Percentiles rank a stretch among this genome's conserved stretches.
Evolutionary conservation across 2,888 invertebrate species (phyloP).

Genomic region (Augochlorella aurata): DNA sequence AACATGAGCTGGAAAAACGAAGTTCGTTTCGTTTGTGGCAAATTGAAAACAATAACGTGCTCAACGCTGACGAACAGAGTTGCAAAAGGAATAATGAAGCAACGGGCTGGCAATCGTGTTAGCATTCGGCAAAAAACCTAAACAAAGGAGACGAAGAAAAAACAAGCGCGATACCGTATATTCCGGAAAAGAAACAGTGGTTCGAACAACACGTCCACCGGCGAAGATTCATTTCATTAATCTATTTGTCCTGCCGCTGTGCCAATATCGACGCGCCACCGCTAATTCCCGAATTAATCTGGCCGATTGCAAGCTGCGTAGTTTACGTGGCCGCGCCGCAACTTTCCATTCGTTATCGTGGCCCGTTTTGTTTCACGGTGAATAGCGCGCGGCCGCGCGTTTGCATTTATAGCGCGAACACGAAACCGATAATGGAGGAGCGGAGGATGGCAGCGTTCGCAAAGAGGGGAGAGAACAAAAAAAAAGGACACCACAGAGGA

Average conservation of each 20-base stretch:
- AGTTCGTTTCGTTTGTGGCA: too few relatives aligned
- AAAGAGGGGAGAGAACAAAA: not conserved
- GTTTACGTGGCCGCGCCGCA: conserved; percentile 33
- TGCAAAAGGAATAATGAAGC: too few relatives aligned
- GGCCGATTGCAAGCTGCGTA: conserved; percentile 26
- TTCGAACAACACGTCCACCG: not conserved
- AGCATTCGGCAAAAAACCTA: too few relatives aligned
- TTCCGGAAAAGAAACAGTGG: too few relatives aligned
- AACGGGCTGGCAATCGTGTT: too few relatives aligned
- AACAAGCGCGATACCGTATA: too few relatives aligned
- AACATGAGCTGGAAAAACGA: too few relatives aligned
- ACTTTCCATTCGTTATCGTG: conserved; percentile 50
- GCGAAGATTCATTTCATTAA: conserved; percentile 32
- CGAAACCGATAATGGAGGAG: conserved; percentile 56
- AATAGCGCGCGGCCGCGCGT: conserved; percentile 15
- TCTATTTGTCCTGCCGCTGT: conserved; percentile 21
- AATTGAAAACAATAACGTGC: too few relatives aligned
- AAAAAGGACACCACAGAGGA: not conserved
- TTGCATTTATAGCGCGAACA: conserved; percentile 46
- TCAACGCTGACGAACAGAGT: too few relatives aligned
- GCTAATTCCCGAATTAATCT: conserved; percentile 55
- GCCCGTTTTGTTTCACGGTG: conserved; percentile 29
- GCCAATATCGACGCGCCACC: conserved; percentile 33
- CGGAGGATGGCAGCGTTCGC: not conserved
- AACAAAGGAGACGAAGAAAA: too few relatives aligned